Evolutionary conservation across 1,140 invertebrate genomes (phyloP), one percentile per base, ranked within the genome.

Genomic region (Bombus picipes): DNA sequence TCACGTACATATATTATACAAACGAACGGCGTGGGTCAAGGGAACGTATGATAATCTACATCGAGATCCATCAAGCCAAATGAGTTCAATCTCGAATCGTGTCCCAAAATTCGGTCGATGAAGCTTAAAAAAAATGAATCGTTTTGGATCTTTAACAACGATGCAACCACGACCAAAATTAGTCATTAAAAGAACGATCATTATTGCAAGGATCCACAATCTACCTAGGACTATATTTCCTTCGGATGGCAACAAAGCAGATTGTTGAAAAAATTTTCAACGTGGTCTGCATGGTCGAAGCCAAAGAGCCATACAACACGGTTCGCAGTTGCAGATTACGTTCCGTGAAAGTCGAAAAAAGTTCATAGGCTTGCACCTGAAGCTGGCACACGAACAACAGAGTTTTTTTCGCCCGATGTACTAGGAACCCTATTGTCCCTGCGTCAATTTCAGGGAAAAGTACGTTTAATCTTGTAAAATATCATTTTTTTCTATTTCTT

Each of bases 311-410:
- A 43, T 59, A 74, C 39, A 83, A 83, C 84, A 76, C 70, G 66
- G 59, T 62, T 86, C 57, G 75, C 53, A 77, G 65, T 87, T 81
- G 68, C 68, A 80, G 81, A 86, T 90, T 90, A 87, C 76, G 85
- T 87, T 85, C 59, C 37, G 68, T 34, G 66, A 59, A 75, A 82
- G 77, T 83, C 37, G 74, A 83, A 89, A 88, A 89, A 90, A 87
- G 72, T 88, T 81, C 70, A 72, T 72, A 22, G 37, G 81, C 47
- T 57, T 59, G 82, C 86, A 84, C 72, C 88, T 90, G 88, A 90
- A 89, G 88, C 77, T 90, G 88, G 88, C 88, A 90, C 85, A 73
- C 75, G 80, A 79, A 89, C 83, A 89, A 89, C 88, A 66, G 72
- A 76, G 59, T 66, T 87, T 90, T 62, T 89, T 90, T 74, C 73